Evolutionary conservation across 1,140 invertebrate species (phyloP).

Genomic region (Orchesella cincta): DNA sequence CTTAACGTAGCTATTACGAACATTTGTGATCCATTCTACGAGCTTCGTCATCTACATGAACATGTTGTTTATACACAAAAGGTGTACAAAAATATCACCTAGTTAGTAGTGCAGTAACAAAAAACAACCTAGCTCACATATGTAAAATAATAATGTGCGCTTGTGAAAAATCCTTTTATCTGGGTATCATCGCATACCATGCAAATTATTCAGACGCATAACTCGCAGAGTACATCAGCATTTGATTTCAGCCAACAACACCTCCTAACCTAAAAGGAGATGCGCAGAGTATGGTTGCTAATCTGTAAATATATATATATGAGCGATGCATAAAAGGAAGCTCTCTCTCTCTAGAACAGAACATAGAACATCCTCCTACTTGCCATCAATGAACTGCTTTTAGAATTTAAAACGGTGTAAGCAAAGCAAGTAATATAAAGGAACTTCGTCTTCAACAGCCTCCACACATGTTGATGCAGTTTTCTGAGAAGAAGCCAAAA

Average conservation of each 20-base stretch:
- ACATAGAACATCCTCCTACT: neutral
- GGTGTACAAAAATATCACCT: too few relatives aligned
- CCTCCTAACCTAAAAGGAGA: conserved; percentile 22
- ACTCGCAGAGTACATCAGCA: neutral
- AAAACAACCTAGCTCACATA: too few relatives aligned
- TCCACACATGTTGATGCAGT: neutral
- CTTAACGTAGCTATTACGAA: too few relatives aligned
- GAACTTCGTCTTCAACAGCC: neutral
- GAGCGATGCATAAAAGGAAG: neutral
- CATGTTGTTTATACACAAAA: too few relatives aligned
- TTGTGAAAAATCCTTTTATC: too few relatives aligned
- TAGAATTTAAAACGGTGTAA: neutral
- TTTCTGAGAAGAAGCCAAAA: neutral
- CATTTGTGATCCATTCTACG: too few relatives aligned
- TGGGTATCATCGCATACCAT: conserved; percentile 1
- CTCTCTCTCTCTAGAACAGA: too few relatives aligned
- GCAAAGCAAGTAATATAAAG: neutral
- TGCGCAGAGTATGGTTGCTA: neutral
- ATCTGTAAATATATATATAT: neutral
- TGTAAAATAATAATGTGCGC: too few relatives aligned
- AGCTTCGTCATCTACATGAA: too few relatives aligned
- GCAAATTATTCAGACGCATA: neutral
- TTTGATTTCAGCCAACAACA: neutral
- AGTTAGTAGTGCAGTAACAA: too few relatives aligned
- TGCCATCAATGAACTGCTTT: neutral